Base-by-base conservation (phyloP, 2,888 invertebrate species). In the Philereme transversata region DNA sequence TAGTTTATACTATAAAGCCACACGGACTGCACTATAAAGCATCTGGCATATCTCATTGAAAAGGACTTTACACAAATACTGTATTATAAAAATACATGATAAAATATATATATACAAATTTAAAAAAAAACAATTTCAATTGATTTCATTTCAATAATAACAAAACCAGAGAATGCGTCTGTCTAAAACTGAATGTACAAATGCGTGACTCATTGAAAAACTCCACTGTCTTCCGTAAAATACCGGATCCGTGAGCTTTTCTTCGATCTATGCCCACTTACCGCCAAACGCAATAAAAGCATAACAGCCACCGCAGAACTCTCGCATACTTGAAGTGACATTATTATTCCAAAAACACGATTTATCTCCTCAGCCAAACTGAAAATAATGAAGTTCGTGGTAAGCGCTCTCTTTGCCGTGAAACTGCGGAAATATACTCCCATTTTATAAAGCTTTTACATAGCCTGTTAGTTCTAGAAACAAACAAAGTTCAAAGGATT, bases 251-350 rank as follows among this genome's bases (percentile, higher is more conserved):
- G 33, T 49, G 10, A 38, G 49, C 34, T 44, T 10, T 49, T 41
- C 22, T n/a, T 48, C 40, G 22, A n/a, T 46, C 48, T 51, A 43
- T 9, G 11, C 66, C 65, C 69, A 80, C 88, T 78, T 73, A 89
- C 89, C 75, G 88, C 88, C 70, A 90, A 81, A 67, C 88, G 87
- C 59, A 90, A 77, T 72, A 90, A 74, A 58, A 91, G 86, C 70
- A 90, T 76, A 62, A 89, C 87, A 45, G 88, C 89, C n/a, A 88
- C 85, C 36, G 87, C 86, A 34, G 88, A 90, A 77, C 89, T 88
- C 76, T 88, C 85, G 62, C 88, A 89, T 59, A 90, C 88, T 84
- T 90, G 88, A 65, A 90, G 82, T 69, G 90, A 90, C 90, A 91
- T 90, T 79, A 88, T 89, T 75, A 88, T 81, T 61, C 90, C 88